These are phyloP conservation scores for Zaprionus davidi DNA, from an alignment of 1,140 invertebrate species.

Conservation along the genomic window DNA sequence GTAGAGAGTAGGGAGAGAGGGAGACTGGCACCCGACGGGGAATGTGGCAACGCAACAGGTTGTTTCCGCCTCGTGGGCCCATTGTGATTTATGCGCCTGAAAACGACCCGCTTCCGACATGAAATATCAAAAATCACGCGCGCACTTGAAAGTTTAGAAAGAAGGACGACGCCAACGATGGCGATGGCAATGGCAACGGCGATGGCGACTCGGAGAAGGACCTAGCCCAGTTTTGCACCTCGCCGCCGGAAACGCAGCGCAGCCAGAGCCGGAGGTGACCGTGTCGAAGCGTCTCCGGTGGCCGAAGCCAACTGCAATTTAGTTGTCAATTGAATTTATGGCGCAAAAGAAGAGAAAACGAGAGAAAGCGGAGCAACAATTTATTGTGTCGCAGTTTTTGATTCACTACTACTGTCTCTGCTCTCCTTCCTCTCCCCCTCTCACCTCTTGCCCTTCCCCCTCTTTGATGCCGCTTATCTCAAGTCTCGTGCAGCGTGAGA, in stretches of 20 bases:
- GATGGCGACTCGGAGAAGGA: neutral
- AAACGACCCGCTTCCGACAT: conserved; percentile 82
- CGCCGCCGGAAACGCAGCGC: conserved; percentile 73
- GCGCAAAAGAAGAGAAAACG: conserved; percentile 10
- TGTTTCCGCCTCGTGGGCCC: conserved; percentile 50
- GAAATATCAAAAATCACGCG: conserved; percentile 72
- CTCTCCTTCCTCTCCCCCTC: neutral
- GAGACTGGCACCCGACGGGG: neutral
- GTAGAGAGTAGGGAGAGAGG: no score
- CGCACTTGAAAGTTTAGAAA: conserved; percentile 75
- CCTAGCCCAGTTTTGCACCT: conserved; percentile 26
- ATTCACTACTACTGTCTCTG: neutral
- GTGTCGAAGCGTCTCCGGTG: conserved; percentile 84
- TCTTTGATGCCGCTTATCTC: conserved; percentile 42
- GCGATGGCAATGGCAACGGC: neutral
- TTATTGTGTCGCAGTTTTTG: conserved; percentile 55
- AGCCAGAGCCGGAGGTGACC: conserved; percentile 82
- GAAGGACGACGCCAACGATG: conserved; percentile 18
- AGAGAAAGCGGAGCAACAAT: conserved; percentile 44
- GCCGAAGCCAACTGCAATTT: conserved; percentile 76
- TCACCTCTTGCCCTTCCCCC: neutral
- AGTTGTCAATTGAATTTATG: conserved; percentile 84
- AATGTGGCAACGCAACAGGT: conserved; percentile 60
- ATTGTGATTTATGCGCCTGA: conserved; percentile 78
- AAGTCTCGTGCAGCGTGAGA: conserved; percentile 47